Evolutionary conservation across 2,888 invertebrate species (phyloP), one percentile per base, ranked within the genome.

Genomic region (Prosapia bicincta): DNA sequence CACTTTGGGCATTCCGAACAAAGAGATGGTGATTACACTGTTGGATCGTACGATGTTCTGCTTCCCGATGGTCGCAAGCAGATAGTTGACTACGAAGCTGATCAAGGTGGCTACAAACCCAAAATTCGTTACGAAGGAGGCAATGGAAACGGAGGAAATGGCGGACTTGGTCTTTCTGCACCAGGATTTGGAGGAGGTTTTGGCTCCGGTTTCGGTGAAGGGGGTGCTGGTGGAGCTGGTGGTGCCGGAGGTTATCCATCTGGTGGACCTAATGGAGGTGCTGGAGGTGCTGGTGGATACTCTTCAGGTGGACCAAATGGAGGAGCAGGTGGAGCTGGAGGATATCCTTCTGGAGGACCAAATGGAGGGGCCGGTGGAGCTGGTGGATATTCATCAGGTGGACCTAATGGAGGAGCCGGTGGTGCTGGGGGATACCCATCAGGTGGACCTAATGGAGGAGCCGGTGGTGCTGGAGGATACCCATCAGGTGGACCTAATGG

Each of bases 1-100:
- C 89, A 90, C 82, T 91, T 90, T 81, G 90, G 90, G 0, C 90
- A 91, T 83, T 88, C 87, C 69, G 90, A 91, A 84, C 88, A 88
- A 82, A 85, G 90, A 26, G 89, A 90, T 81, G 90, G 90, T 73
- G 88, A 90, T 79, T 87, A 87, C 69, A 89, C 90, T 0, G 88
- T 88, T 7, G 91, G 91, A 68, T 89, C 88, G 65, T 91, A 90
- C 84, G 89, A 89, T 83, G 90, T 90, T 43, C 84, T 90, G 65
- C 85, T 90, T 72, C 90, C 90, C 0, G 90, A 90, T 78, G 90
- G 90, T 1, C 86, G 90, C 75, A 89, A 88, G 81, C 90, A 90
- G 83, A 87, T 89, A 26, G 90, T 90, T 3, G 90, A 89, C 80
- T 90, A 90, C 81, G 87, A 89, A 76, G 90, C 90, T 6, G 90